Evolutionary conservation across 37 sponge, comb jelly and placozoan species (phyloP), one percentile per base, ranked within the genome.

Genomic region (Theonella swinhoei): DNA sequence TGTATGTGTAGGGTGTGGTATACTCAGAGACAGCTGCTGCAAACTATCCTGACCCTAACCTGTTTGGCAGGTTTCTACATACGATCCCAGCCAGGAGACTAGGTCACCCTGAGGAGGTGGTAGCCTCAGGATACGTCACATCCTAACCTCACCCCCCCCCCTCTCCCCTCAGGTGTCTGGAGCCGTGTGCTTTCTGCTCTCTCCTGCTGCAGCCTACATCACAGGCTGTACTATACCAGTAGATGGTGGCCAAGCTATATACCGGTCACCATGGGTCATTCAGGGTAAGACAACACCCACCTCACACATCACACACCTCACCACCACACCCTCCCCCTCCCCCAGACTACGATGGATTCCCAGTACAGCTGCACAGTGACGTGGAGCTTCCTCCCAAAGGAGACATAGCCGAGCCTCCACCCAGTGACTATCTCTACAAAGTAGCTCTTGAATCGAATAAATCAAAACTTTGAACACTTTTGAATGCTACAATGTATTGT

Each of bases 51-150:
- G 70, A 36, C 3, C 30, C 25, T 31, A 39, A 65, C 14, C 35
- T 78, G 14, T 94, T 94, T 82, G 78, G 87, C 0, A 29, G 61
- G 42, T 54, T 40, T 37, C 26, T 73, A 3, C 41, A 70, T 26
- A 72, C 42, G 0, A 94, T 95, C 17, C 98, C 98, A 41, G 92
- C 92, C 0, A 76, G 86, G 70, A 70, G 98, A 64, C 72, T 98
- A 11, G 98, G 98, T 23, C 83, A 81, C 5, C 88, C 92, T n/a
- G 96, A 93, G 71, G 98, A 96, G 81, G 91, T 96, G 54, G 14
- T 17, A 14, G 54, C 54, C 14, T 47, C 54, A 47, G 7, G 14
- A 47, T 17, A 47, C 54, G 7, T 47, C 11, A 7, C 54, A 47
- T 47, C 14, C 54, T 47, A 17, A 47, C 14, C 54, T 47, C 14